Evolutionary conservation across 2,888 invertebrate genomes (phyloP).

Genomic region (Petrophora chlorosata): DNA sequence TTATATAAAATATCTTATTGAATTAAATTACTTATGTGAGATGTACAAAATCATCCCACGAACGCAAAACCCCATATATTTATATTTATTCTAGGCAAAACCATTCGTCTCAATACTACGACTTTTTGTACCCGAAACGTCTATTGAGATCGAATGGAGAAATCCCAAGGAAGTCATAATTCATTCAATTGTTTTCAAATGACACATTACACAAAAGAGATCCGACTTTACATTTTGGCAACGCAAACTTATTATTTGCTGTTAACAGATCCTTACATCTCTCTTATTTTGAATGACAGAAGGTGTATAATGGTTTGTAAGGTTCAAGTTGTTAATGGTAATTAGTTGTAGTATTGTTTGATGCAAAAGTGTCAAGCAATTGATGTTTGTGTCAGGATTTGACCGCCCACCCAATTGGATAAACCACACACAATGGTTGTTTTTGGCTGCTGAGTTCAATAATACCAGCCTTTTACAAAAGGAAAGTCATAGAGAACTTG

Average conservation of each 20-base stretch:
- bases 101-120: no score
- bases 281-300: slow-evolving; percentile 10
- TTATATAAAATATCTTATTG: no score
- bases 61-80: no score
- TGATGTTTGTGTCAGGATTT: slow-evolving; percentile 38
- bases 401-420: slow-evolving; percentile 33
- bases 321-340: neutral
- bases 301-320: slow-evolving; percentile 1
- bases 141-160: slow-evolving; percentile 11
- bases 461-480: no score
- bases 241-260: slow-evolving; percentile 12
- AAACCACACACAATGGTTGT: slow-evolving; percentile 13
- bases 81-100: no score
- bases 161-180: slow-evolving; percentile 49
- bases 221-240: slow-evolving; percentile 33
- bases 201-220: slow-evolving; percentile 35
- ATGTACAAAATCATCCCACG: no score
- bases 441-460: slow-evolving; percentile 1
- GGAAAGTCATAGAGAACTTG: no score
- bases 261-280: neutral
- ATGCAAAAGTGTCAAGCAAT: slow-evolving; percentile 36
- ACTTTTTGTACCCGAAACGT: slow-evolving; percentile 1
- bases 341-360: slow-evolving; percentile 16
- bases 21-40: no score
- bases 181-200: slow-evolving; percentile 53